phyloP scores from a whole-genome alignment of 2,113 vertebrate genomes.

The Sylvilagus bachmani region DNA sequence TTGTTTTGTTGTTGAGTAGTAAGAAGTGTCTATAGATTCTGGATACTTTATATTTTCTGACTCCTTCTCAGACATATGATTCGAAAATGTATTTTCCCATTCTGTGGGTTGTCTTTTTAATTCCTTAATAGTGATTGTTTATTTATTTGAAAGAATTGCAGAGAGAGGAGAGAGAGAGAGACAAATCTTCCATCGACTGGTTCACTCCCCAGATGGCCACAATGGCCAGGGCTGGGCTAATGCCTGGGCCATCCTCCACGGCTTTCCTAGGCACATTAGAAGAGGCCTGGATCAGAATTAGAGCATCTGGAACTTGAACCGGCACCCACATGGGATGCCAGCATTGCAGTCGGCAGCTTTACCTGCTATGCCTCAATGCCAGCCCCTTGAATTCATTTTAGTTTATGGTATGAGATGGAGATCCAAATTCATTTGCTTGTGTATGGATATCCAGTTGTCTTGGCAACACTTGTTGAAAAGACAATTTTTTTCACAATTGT shows the following conservation, averaged over 20 bases:
- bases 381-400: background rate
- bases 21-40: background rate
- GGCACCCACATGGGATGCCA: no score
- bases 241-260: no score
- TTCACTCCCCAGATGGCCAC: no score
- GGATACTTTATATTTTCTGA: background rate
- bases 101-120: background rate
- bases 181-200: no score
- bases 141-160: no score
- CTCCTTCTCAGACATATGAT: background rate
- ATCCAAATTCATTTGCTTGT: background rate
- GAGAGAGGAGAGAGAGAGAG: no score
- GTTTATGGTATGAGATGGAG: background rate
- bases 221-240: no score
- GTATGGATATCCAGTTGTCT: background rate
- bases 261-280: no score
- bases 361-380: no score
- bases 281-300: no score
- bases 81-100: conserved; percentile 15
- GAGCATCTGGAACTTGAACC: no score
- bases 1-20: conserved; percentile 27
- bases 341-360: no score
- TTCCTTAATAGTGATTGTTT: background rate
- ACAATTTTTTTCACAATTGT: background rate
- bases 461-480: background rate